Conservation (phyloP, 2,888 invertebrate genomes). For the Charanyca ferruginea region DNA sequence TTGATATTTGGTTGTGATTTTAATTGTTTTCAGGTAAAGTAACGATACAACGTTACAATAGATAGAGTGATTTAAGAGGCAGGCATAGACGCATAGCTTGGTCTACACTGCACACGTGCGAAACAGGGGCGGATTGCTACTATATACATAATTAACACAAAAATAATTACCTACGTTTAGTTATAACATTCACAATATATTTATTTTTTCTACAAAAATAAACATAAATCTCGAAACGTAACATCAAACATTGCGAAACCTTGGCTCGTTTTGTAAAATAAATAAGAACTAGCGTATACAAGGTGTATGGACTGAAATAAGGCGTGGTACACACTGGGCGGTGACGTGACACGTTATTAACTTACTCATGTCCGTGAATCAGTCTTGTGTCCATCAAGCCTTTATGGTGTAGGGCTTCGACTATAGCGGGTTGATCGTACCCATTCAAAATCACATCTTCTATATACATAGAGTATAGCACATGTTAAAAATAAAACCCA, state of each 20-base stretch:
- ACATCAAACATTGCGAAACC: slow-evolving; percentile 54
- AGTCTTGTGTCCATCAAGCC: slow-evolving; percentile 21
- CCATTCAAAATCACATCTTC: too few species aligned
- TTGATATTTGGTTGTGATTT: too few species aligned
- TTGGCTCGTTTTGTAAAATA: slow-evolving; percentile 57
- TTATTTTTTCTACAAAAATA: slow-evolving; percentile 24
- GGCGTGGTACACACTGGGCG: slow-evolving; percentile 45
- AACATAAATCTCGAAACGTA: slow-evolving; percentile 42
- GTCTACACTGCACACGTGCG: too few species aligned
- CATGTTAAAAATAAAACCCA: too few species aligned
- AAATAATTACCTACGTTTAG: slow-evolving; percentile 24
- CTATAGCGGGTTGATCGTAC: neutral
- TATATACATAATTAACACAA: slow-evolving; percentile 22
- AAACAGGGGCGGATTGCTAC: too few species aligned
- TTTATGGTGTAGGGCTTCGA: neutral
- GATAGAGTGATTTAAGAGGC: too few species aligned
- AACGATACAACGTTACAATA: too few species aligned
- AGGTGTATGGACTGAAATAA: slow-evolving; percentile 52
- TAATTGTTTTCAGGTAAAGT: too few species aligned
- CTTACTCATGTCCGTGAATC: slow-evolving; percentile 42
- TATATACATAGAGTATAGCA: too few species aligned
- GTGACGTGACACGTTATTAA: slow-evolving; percentile 34
- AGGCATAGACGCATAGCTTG: too few species aligned
- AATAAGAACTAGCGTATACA: slow-evolving; percentile 42
- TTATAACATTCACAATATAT: slow-evolving; percentile 14